Evolutionary conservation across 1,140 invertebrate species (phyloP), one percentile per base, ranked within the genome.

Genomic region (Bradynema listronoti): DNA sequence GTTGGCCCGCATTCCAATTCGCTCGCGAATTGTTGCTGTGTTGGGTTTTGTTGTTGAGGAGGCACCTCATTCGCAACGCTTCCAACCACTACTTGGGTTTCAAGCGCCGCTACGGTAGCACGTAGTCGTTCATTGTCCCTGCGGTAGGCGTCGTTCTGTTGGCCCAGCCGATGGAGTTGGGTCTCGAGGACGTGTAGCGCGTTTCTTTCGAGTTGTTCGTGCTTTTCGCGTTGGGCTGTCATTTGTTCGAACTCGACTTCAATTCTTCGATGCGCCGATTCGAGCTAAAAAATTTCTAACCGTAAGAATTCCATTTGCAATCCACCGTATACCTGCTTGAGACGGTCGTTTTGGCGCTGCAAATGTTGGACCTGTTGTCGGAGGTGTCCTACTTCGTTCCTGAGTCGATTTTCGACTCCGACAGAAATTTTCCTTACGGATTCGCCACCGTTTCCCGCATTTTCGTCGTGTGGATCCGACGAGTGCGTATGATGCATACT

Each of bases 361-460:
- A 94, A 79, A 63, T 88, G 87, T 73, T 91, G 87, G 68, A 93
- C 88, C 0, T 87, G 86, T 41, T 86, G 83, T 63, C 91, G 87
- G 0, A 95, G 27, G 29, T 47, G 33, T 5, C 19, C 19, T 25
- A 51, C 59, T 22, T 59, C 66, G 39, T 34, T 51, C n/a, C 51
- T 58, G 1, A 58, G 32, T 25, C 36, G 32, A 27, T 45, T 46
- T 50, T 58, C n/a, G 42, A 46, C 36, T 61, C 49, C 16, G 27
- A 30, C 34, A 41, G 25, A 24, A 60, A 24, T 46, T 61, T 61
- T 46, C 43, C 56, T 57, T n/a, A 45, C 22, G 50, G 14, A n/a
- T 33, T 57, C 32, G 24, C 22, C 32, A 16, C n/a, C 1, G 54
- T 42, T 22, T 61, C 32, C 16, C 53, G 46, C 43, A 42, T 32